Base-by-base conservation (phyloP, 2,797 vertebrate genomes). In the Coracias cyanogaster region DNA sequence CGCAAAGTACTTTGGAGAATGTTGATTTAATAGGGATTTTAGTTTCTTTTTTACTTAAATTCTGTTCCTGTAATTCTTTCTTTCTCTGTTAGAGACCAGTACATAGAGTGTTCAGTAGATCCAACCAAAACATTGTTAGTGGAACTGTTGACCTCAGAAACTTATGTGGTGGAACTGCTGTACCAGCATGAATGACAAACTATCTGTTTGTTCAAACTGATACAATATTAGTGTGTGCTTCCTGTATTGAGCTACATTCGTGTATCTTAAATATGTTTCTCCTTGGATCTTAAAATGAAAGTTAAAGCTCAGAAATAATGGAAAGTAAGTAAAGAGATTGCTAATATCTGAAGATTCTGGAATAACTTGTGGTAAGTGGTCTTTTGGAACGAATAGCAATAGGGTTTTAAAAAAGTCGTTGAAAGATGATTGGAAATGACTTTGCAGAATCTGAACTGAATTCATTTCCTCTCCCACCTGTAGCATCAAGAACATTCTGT, bases 391-490 rank as follows among this genome's bases (percentile, higher is more conserved):
- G 0, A 71, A 7, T 29, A 67, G n/a, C 48, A 26, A 45, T 37
- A 86, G 52, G 37, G 64, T 48, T 90, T 43, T 6, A 41, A 86
- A 80, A 33, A 69, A 54, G 51, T 48, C 60, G 52, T n/a, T 82
- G 35, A 70, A 86, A 85, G 43, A 28, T 86, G 58, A 82, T 79
- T 82, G 81, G 90, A 90, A 88, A 81, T 78, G 33, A 64, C 88
- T 89, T 77, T 29, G 46, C n/a, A 48, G 81, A 70, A 70, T 88
- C 64, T 91, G 92, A 60, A 31, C 43, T 80, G 26, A 85, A 73
- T 89, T 95, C 29, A 15, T 93, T 96, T 95, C 57, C 86, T 86
- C 86, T 67, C 39, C 51, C 2, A 13, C 64, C 91, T 89, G 84
- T 92, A 82, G 43, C 33, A 62, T 76, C 51, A 73, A 61, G 81